A percentile compares a stretch with the other conserved stretches of the same genome.
phyloP scores from a whole-genome alignment of 35 echinoderm and acorn worm species.

The Apostichopus parvimensis region DNA sequence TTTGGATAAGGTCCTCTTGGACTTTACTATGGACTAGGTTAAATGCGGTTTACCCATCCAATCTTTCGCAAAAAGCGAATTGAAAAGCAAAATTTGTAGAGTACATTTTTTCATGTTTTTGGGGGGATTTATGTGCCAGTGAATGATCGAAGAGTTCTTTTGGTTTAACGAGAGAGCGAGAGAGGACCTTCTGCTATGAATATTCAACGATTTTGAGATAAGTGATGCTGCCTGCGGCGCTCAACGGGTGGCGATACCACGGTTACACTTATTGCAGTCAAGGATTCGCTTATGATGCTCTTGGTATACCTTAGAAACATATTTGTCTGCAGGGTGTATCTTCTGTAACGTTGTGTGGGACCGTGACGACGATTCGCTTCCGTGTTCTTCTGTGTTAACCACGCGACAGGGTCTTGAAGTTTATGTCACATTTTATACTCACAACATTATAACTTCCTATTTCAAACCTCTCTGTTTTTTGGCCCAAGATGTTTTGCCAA shows the following conservation, averaged over 20 bases:
- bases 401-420: background rate
- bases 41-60: no score
- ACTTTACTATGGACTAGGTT: no score
- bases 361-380: background rate
- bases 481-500: background rate
- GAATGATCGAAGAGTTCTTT: no score
- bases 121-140: no score
- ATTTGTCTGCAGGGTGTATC: background rate
- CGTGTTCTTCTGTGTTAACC: background rate
- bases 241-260: conserved; percentile 52
- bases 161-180: no score
- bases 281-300: background rate
- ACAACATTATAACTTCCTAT: background rate
- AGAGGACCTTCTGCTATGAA: conserved; percentile 18
- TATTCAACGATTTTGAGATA: conserved; percentile 23
- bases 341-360: background rate
- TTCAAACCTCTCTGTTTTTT: background rate
- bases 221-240: conserved; percentile 52
- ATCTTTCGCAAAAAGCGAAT: no score
- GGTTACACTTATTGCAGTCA: conserved; percentile 21
- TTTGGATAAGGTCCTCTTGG: no score
- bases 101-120: no score
- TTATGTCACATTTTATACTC: background rate
- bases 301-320: conserved; percentile 1
- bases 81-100: no score